Percentiles rank a stretch among this genome's conserved stretches.
Evolutionary conservation across 2,113 vertebrate genomes (phyloP).

Genomic region (Myocastor coypus): DNA sequence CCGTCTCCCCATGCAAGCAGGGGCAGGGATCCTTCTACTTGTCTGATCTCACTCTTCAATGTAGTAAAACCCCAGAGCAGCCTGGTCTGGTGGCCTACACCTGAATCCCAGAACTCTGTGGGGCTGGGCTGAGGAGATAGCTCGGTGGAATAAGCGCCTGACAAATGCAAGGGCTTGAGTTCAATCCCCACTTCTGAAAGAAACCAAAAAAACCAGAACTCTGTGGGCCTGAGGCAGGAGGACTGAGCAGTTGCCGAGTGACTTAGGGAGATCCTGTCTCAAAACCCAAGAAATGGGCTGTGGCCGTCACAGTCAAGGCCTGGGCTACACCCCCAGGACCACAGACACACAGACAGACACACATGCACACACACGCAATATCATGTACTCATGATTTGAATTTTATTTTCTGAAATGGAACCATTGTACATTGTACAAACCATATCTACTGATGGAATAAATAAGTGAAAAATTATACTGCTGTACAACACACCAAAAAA

Average conservation of each 20-base stretch:
- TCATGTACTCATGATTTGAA: constrained; percentile 82
- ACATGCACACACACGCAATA: too few relatives aligned
- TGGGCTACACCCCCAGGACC: neutral
- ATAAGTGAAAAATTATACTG: constrained; percentile 98
- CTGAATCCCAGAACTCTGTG: neutral
- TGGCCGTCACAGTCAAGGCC: neutral
- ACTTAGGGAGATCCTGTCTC: neutral
- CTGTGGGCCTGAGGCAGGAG: neutral
- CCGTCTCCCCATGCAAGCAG: fast-evolving
- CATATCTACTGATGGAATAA: constrained; percentile 99
- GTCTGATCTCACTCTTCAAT: neutral
- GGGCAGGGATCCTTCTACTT: neutral
- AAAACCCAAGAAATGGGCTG: neutral
- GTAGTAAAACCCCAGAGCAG: neutral
- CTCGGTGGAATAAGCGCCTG: too few relatives aligned
- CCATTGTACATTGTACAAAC: constrained; percentile 97
- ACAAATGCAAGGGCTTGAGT: too few relatives aligned
- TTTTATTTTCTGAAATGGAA: constrained; percentile 90
- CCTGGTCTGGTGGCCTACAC: neutral
- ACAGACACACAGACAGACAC: too few relatives aligned
- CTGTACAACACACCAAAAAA: constrained; percentile 93
- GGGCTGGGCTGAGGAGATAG: too few relatives aligned
- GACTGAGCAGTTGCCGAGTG: neutral
- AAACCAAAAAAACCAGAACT: too few relatives aligned
- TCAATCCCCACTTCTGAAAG: too few relatives aligned